Conservation (phyloP, 2,888 invertebrate species). For the Sericinus montela region DNA sequence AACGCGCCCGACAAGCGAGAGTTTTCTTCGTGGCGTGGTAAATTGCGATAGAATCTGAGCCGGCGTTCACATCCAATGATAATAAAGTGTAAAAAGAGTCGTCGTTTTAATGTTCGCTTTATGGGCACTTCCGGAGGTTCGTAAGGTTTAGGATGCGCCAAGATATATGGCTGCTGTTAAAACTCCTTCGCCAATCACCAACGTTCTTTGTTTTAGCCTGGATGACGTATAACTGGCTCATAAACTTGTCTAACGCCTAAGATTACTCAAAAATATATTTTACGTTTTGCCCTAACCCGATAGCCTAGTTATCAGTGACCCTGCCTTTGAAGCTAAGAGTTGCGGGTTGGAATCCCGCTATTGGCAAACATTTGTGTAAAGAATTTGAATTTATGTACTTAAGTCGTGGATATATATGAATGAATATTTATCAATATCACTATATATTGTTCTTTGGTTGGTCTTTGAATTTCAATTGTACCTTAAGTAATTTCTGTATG, state of each 20-base stretch:
- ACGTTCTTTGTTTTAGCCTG: constrained; percentile 41
- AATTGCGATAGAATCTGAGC: constrained; percentile 74
- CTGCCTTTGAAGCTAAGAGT: too few relatives aligned
- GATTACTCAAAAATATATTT: constrained; percentile 19
- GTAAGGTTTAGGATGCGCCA: constrained; percentile 62
- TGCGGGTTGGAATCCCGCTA: too few relatives aligned
- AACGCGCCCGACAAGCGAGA: constrained; percentile 56
- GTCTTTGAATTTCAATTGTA: too few relatives aligned
- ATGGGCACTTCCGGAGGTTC: constrained; percentile 68
- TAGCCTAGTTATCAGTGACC: too few relatives aligned
- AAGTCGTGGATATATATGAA: too few relatives aligned
- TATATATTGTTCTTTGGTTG: too few relatives aligned
- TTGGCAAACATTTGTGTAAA: too few relatives aligned
- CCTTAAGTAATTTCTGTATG: too few relatives aligned
- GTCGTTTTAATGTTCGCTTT: constrained; percentile 76
- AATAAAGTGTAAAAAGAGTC: constrained; percentile 79
- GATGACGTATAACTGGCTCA: constrained; percentile 31
- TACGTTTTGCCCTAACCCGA: too few relatives aligned
- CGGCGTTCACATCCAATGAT: constrained; percentile 76
- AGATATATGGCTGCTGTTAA: constrained; percentile 62
- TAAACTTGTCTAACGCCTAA: constrained; percentile 33
- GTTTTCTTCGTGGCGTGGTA: constrained; percentile 56
- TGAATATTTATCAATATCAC: too few relatives aligned
- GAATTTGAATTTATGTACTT: too few relatives aligned
- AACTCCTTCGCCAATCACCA: constrained; percentile 52